Base-by-base conservation (phyloP, 2,113 vertebrate genomes). In the Pomatorhinus ruficollis region DNA sequence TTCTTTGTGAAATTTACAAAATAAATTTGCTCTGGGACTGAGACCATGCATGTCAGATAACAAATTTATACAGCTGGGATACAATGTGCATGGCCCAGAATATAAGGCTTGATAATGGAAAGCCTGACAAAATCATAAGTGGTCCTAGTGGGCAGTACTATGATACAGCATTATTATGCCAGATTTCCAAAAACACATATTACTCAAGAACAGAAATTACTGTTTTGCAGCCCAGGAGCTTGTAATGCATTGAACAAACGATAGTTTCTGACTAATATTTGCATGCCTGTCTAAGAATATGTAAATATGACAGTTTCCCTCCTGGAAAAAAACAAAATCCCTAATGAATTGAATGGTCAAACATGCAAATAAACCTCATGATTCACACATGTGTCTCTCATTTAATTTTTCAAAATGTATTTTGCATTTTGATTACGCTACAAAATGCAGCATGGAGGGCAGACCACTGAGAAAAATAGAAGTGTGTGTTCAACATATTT, bases 321-420 rank as follows among this genome's bases (percentile, higher is more conserved):
- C 65, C 90, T 70, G 78, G 84, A 97, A 79, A 69, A 69, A 96
- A 96, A 86, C 81, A 63, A 95, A 96, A 90, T 94, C 89, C 71
- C 89, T 95, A 97, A 96, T 94, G 76, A 81, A 72, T 90, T 86
- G 83, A 94, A 91, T 77, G 95, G 82, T 92, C 97, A 95, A 95
- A 97, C 69, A 96, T 96, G 96, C 83, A 97, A 97, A 97, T 96
- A 94, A 90, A 97, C 70, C 80, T 96, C 87, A 94, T 97, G 93
- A 97, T 97, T 96, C 96, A 97, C 74, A 69, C 45, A 80, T 77
- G 47, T 81, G 74, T 75, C 63, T 96, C 90, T 80, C 81, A 65
- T 91, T 97, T 97, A 97, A 96, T 97, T 97, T 97, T 97, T 97
- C 92, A 97, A 97, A 97, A 92, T 89, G 44, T 96, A 93, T 96